Conservation (phyloP, 2,888 invertebrate genomes). For the Acleris holmiana region DNA sequence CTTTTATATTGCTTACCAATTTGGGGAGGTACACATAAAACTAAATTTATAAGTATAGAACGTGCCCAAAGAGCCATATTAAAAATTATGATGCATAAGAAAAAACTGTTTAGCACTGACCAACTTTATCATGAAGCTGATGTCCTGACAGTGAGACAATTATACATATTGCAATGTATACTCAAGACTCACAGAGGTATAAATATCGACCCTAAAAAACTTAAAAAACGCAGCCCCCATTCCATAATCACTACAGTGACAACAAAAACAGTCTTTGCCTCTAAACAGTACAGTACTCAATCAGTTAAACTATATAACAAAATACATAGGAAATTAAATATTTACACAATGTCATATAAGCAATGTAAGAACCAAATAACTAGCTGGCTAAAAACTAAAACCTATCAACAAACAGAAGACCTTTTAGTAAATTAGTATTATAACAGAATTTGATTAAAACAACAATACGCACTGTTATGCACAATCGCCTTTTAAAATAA, state of each 20-base stretch:
- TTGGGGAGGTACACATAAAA: conserved; percentile 1
- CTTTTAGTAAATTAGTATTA: background rate
- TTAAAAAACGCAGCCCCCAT: background rate
- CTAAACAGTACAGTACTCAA: background rate
- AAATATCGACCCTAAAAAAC: background rate
- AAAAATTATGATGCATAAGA: background rate
- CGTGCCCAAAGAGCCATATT: conserved; percentile 3
- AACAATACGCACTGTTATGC: no score
- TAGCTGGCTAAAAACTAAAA: background rate
- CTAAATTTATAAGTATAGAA: background rate
- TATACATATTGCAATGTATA: background rate
- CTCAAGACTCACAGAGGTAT: background rate
- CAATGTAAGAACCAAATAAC: background rate
- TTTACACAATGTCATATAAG: background rate
- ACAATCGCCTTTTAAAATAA: no score
- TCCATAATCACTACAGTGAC: background rate
- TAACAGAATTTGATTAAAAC: no score
- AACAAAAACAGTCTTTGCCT: background rate
- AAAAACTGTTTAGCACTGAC: background rate
- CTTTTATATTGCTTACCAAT: background rate
- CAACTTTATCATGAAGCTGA: background rate
- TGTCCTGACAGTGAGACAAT: conserved; percentile 1
- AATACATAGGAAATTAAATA: background rate
- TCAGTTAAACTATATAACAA: background rate
- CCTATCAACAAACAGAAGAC: background rate